Evolutionary conservation across 2,113 vertebrate species (phyloP), one percentile per base, ranked within the genome.

Genomic region (Columba janthina): DNA sequence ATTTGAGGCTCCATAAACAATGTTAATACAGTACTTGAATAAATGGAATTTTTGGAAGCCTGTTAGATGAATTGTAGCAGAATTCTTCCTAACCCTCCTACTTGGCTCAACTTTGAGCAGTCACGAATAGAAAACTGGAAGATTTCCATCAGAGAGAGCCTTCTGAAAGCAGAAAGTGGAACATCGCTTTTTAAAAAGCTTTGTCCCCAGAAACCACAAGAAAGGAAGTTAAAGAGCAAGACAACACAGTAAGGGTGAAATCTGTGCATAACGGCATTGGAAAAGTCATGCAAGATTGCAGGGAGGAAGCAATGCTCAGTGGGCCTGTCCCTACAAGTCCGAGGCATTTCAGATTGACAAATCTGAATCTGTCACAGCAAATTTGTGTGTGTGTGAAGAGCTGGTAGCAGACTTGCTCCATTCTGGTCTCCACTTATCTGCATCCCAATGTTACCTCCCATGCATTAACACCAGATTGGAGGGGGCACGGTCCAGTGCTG

Each of bases 191-290:
- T 85, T 42, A 54, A 85, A 89, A 87, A 57, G 22, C 17, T 17
- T 78, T 14, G 22, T 67, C 44, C 58, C 66, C 0, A 4, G 67
- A 93, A 96, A 73, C 44, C 77, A 66, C 4, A 15, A 53, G 75
- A 73, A 75, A 89, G 89, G 85, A 94, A 94, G 71, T 40, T 62
- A 90, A 83, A 93, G 54, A 79, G 20, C 66, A 70, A 80, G 46
- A 85, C n/a, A 48, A 73, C 21, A 36, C 51, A 72, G 53, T 21
- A 34, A 42, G 57, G 61, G 48, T 81, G 81, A 84, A 94, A 87
- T 69, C 53, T 0, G 9, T 56, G 38, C 38, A 3, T 2, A 6
- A 19, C 40, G 51, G 31, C 53, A n/a, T 58, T 53, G 24, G 26
- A 81, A 92, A 89, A 77, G 48, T 64, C 61, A 20, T 57, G 44